A percentile compares a stretch with the other conserved stretches of the same genome.
phyloP scores from a whole-genome alignment of 2,888 invertebrate genomes.

The Tineola bisselliella region DNA sequence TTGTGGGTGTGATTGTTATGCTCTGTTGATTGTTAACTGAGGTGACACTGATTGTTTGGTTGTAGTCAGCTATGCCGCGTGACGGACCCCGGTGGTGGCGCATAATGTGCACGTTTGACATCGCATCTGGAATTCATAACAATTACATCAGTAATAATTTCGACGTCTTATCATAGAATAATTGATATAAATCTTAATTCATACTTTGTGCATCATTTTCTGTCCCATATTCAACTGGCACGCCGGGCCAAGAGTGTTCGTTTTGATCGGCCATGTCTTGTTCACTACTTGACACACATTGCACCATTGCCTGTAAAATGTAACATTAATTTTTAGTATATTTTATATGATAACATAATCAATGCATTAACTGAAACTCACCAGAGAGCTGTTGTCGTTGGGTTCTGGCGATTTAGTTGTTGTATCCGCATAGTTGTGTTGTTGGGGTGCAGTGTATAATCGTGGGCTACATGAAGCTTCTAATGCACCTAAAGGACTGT shows the following conservation, averaged over 20 bases:
- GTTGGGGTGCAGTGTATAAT: slow-evolving; percentile 21
- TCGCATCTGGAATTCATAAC: slow-evolving; percentile 35
- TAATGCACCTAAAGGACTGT: slow-evolving; percentile 76
- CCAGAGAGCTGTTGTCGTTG: slow-evolving; percentile 48
- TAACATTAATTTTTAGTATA: neutral
- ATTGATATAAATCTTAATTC: too few relatives aligned
- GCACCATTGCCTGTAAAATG: slow-evolving; percentile 77
- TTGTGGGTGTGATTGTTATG: slow-evolving; percentile 39
- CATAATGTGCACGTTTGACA: slow-evolving; percentile 46
- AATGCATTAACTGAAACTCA: slow-evolving; percentile 23
- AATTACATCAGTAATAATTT: neutral
- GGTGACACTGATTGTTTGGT: slow-evolving; percentile 34
- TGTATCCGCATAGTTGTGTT: slow-evolving; percentile 48
- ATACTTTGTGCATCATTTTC: slow-evolving; percentile 32
- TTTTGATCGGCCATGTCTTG: slow-evolving; percentile 68
- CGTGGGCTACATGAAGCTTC: slow-evolving; percentile 30
- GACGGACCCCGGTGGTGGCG: slow-evolving; percentile 37
- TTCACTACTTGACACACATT: slow-evolving; percentile 88
- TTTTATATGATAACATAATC: neutral
- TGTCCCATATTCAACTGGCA: slow-evolving; percentile 33
- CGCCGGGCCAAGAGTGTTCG: slow-evolving; percentile 39
- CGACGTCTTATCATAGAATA: too few relatives aligned
- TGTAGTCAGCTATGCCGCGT: slow-evolving; percentile 49
- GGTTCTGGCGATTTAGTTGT: slow-evolving; percentile 59
- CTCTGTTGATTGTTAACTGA: slow-evolving; percentile 34